Evolutionary conservation across 2,888 invertebrate species (phyloP).

Genomic region (Ecliptopera silaceata): DNA sequence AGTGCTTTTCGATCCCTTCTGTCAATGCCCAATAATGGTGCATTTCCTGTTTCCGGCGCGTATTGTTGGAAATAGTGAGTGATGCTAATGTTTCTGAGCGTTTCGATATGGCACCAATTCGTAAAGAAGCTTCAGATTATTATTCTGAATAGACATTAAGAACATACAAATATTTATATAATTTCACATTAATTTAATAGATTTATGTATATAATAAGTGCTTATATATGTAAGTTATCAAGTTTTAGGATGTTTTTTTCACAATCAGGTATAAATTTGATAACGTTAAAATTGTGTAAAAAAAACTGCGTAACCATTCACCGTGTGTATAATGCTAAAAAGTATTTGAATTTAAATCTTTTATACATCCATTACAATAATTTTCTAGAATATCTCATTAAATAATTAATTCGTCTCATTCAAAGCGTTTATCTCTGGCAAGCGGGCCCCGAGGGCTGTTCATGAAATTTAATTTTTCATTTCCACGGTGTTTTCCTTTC

Average conservation of each 20-base stretch:
- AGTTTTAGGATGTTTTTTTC: too few relatives aligned
- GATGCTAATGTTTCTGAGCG: slow-evolving; percentile 26
- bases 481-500: slow-evolving; percentile 60
- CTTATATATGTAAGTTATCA: too few relatives aligned
- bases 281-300: too few relatives aligned
- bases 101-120: neutral
- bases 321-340: slow-evolving; percentile 6
- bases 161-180: too few relatives aligned
- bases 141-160: too few relatives aligned
- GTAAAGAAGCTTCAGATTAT: too few relatives aligned
- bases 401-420: slow-evolving; percentile 32
- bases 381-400: slow-evolving; percentile 27
- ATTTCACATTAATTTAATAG: too few relatives aligned
- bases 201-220: too few relatives aligned
- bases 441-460: slow-evolving; percentile 45
- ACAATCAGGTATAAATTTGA: too few relatives aligned
- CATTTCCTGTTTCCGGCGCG: slow-evolving; percentile 44
- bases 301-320: too few relatives aligned
- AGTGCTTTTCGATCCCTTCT: slow-evolving; percentile 47
- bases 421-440: slow-evolving; percentile 26
- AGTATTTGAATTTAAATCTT: slow-evolving; percentile 20
- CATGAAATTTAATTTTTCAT: slow-evolving; percentile 78
- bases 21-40: slow-evolving; percentile 57
- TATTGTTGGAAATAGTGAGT: slow-evolving; percentile 15
- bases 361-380: slow-evolving; percentile 16